Conservation (phyloP, 2,797 vertebrate species). For the Takifugu ocellatus region DNA sequence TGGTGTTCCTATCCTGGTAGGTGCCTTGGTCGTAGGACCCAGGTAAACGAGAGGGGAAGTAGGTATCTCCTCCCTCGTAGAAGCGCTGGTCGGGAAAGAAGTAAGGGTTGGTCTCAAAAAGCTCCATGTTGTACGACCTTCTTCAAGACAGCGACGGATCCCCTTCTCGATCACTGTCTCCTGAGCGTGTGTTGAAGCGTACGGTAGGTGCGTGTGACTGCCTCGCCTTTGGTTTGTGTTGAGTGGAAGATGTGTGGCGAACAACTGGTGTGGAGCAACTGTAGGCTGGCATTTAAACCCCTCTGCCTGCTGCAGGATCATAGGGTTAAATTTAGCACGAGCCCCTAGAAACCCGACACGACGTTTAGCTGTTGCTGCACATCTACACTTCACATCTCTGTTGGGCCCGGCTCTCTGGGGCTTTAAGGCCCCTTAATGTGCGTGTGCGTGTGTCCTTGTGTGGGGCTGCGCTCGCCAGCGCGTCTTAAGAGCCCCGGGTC, state of each 20-base stretch:
- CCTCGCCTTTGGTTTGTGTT: conserved; percentile 66
- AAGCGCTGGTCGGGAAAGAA: conserved; percentile 96
- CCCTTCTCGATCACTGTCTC: not conserved
- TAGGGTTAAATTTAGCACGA: conserved; percentile 98
- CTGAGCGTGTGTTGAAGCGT: conserved; percentile 37
- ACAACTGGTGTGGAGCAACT: conserved; percentile 94
- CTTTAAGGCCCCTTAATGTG: conserved; percentile 51
- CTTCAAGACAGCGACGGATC: no score
- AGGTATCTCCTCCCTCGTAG: conserved; percentile 91
- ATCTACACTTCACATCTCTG: conserved; percentile 93
- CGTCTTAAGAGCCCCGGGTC: conserved; percentile 51
- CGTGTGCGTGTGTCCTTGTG: conserved; percentile 27
- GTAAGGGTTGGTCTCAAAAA: conserved; percentile 97
- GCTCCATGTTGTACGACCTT: conserved; percentile 82
- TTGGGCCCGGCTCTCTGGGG: conserved; percentile 78
- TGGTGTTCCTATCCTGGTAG: conserved; percentile 84
- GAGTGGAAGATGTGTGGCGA: conserved; percentile 76
- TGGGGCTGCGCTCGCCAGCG: conserved; percentile 13
- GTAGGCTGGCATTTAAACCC: conserved; percentile 99
- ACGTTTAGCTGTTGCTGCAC: conserved; percentile 98
- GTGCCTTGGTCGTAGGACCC: conserved; percentile 80
- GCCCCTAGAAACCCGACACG: conserved; percentile 92
- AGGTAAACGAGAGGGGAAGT: conserved; percentile 85
- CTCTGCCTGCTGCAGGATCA: conserved; percentile 95
- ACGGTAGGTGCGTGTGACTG: conserved; percentile 49